Conservation (phyloP, 2,888 invertebrate genomes). For the Anoplius nigerrimus region DNA sequence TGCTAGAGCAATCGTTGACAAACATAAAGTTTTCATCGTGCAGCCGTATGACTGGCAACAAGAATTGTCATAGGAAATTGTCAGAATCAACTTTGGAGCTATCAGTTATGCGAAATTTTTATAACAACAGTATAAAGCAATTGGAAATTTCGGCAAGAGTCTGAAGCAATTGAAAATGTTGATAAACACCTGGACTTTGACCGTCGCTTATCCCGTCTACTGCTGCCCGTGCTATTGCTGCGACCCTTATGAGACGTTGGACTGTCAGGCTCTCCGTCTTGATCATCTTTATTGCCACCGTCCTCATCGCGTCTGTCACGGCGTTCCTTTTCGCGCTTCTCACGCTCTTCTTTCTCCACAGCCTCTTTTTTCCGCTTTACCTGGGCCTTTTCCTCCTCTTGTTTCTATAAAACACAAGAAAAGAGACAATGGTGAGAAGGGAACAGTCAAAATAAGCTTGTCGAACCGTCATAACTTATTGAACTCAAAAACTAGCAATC, state of each 20-base stretch:
- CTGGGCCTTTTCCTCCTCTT: slow-evolving; percentile 83
- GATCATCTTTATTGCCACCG: slow-evolving; percentile 73
- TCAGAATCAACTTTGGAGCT: background rate
- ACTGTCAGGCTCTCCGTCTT: slow-evolving; percentile 66
- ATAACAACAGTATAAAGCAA: too few species aligned
- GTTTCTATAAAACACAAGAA: slow-evolving; percentile 80
- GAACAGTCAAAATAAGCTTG: slow-evolving; percentile 34
- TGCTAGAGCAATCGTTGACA: too few species aligned
- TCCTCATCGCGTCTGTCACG: slow-evolving; percentile 74
- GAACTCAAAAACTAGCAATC: slow-evolving; percentile 66
- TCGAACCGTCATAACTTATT: slow-evolving; percentile 57
- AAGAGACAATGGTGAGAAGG: slow-evolving; percentile 42
- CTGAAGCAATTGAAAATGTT: background rate
- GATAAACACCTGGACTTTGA: slow-evolving; percentile 76
- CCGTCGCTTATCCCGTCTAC: slow-evolving; percentile 72
- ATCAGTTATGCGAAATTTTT: too few species aligned
- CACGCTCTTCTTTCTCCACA: slow-evolving; percentile 80
- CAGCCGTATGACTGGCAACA: too few species aligned
- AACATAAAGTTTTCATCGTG: too few species aligned
- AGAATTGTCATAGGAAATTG: background rate
- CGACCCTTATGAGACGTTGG: slow-evolving; percentile 69
- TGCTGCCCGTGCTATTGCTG: slow-evolving; percentile 67
- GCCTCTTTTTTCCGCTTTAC: slow-evolving; percentile 81
- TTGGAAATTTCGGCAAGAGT: too few species aligned
- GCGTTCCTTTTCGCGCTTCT: slow-evolving; percentile 76